Percentiles rank a stretch among this genome's conserved stretches.
These are phyloP conservation scores for Clarias batrachus DNA, from an alignment of 2,113 vertebrate species.

Conservation along the genomic window DNA sequence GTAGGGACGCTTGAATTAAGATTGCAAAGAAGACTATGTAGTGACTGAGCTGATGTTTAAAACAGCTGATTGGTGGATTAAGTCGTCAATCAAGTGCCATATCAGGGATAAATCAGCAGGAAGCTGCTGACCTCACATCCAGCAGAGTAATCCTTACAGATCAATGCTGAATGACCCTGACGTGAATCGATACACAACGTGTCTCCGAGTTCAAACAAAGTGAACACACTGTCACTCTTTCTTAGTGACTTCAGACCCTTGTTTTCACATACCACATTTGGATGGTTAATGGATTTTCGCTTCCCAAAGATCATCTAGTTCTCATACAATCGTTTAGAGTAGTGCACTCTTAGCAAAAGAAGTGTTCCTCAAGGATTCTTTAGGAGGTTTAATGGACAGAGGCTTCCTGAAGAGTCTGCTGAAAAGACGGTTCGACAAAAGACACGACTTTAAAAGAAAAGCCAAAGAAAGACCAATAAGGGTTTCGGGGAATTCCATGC, in stretches of 20 bases:
- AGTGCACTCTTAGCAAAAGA: neutral
- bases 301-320: neutral
- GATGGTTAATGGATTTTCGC: neutral
- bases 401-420: no score
- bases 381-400: no score
- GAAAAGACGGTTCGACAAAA: no score
- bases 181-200: conserved; percentile 34
- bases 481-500: no score
- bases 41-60: conserved; percentile 32
- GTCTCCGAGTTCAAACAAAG: conserved; percentile 13
- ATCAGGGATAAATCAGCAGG: conserved; percentile 43
- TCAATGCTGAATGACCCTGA: conserved; percentile 33
- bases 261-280: neutral
- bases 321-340: neutral
- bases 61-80: conserved; percentile 51
- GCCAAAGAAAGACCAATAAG: no score
- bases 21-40: neutral
- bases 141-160: conserved; percentile 48
- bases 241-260: neutral
- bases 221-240: neutral
- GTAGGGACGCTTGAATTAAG: neutral
- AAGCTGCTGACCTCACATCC: conserved; percentile 37
- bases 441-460: no score
- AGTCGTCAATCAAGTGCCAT: conserved; percentile 46
- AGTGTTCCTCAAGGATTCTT: neutral